Conservation (phyloP, 1,140 invertebrate genomes). For the Hermatobates lingyangjiaoensis region DNA sequence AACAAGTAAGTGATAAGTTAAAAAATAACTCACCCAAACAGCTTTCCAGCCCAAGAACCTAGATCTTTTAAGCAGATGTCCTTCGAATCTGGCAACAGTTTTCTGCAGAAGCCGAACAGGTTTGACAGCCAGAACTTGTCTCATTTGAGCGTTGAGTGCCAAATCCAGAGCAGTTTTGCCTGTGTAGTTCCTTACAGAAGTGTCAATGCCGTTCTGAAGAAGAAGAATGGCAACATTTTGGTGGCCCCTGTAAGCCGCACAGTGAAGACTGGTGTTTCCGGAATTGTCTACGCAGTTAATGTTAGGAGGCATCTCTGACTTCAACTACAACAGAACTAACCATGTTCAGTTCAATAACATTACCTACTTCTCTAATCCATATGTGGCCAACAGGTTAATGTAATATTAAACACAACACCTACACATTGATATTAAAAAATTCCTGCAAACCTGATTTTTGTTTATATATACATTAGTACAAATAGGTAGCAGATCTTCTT, state of each 20-base stretch:
- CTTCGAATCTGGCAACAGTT: conserved; percentile 38
- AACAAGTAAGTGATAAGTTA: no score
- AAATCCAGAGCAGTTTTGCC: conserved; percentile 39
- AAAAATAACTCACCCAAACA: conserved; percentile 30
- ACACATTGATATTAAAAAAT: no score
- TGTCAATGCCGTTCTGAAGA: conserved; percentile 34
- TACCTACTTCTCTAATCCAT: no score
- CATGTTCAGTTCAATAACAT: no score
- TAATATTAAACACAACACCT: no score
- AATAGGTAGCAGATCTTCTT: no score
- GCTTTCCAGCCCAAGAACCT: conserved; percentile 41
- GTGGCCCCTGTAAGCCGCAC: conserved; percentile 41
- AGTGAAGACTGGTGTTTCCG: conserved; percentile 49
- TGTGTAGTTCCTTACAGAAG: conserved; percentile 29
- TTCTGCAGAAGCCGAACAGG: conserved; percentile 36
- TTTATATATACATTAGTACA: no score
- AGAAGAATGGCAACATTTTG: conserved; percentile 42
- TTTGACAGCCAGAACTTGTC: conserved; percentile 40
- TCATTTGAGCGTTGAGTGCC: conserved; percentile 37
- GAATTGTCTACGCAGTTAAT: conserved; percentile 30
- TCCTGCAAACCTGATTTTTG: no score
- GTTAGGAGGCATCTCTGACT: conserved; percentile 22
- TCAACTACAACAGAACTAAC: conserved; percentile 26
- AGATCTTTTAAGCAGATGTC: conserved; percentile 38
- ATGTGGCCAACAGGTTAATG: no score